Evolutionary conservation across 2,113 vertebrate species (phyloP).

Genomic region (Myotis lucifugus): DNA sequence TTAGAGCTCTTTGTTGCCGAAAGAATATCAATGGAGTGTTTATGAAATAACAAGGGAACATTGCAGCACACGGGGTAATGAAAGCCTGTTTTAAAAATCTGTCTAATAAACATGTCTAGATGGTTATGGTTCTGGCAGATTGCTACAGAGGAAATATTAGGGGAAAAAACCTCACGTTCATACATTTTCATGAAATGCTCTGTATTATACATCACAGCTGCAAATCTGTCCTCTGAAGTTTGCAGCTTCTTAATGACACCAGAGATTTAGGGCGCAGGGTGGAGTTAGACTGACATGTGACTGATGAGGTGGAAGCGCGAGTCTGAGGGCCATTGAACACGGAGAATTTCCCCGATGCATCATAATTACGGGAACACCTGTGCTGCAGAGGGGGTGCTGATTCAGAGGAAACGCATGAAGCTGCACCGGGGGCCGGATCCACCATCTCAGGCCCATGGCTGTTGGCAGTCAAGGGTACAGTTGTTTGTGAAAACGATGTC

Average conservation of each 20-base stretch:
- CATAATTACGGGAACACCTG: constrained; percentile 85
- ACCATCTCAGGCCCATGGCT: constrained; percentile 41
- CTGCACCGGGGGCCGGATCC: constrained; percentile 60
- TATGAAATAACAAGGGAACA: constrained; percentile 58
- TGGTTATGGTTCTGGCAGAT: constrained; percentile 71
- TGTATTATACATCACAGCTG: constrained; percentile 76
- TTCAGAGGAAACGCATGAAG: constrained; percentile 63
- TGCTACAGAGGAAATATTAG: constrained; percentile 69
- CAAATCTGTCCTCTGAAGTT: constrained; percentile 76
- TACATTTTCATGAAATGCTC: constrained; percentile 72
- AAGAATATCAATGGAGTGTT: constrained; percentile 67
- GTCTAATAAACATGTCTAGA: constrained; percentile 68
- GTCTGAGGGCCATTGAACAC: constrained; percentile 83
- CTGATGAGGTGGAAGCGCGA: constrained; percentile 85
- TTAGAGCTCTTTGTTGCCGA: constrained; percentile 47
- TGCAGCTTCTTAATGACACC: constrained; percentile 75
- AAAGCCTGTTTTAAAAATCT: constrained; percentile 58
- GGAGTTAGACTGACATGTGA: constrained; percentile 82
- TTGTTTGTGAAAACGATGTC: neutral
- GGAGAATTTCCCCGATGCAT: constrained; percentile 81
- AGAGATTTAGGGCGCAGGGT: constrained; percentile 70
- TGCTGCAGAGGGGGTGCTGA: constrained; percentile 78
- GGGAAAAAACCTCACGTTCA: constrained; percentile 59
- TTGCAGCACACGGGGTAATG: constrained; percentile 51
- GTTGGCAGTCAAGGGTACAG: neutral